phyloP scores from a whole-genome alignment of 2,888 invertebrate genomes.

The Yponomeuta evonymella region DNA sequence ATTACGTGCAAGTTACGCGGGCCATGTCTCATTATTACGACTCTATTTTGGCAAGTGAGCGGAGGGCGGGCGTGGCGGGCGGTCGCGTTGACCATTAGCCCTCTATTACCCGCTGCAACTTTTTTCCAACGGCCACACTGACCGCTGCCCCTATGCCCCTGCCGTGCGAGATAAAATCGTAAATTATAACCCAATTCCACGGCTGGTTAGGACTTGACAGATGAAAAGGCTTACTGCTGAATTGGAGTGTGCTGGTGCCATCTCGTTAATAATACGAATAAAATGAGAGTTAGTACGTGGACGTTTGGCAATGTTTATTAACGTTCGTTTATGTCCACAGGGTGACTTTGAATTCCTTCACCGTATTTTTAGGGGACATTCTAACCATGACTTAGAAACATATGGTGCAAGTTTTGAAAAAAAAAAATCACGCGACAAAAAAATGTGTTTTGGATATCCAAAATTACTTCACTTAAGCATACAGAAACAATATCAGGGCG shows the following conservation, averaged over 20 bases:
- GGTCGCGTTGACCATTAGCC: conserved; percentile 58
- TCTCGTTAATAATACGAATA: conserved; percentile 67
- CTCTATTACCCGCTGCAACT: conserved; percentile 49
- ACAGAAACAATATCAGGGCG: no score
- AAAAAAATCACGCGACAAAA: no score
- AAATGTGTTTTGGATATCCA: no score
- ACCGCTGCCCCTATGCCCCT: conserved; percentile 70
- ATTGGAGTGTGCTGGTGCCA: conserved; percentile 48
- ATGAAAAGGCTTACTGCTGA: conserved; percentile 71
- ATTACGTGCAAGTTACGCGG: conserved; percentile 65
- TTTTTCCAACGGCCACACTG: conserved; percentile 60
- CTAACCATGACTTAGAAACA: no score
- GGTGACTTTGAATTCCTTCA: no score
- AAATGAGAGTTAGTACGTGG: conserved; percentile 43
- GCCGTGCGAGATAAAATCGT: conserved; percentile 70
- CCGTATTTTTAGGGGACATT: no score
- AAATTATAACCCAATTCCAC: conserved; percentile 75
- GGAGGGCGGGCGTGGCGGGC: conserved; percentile 60
- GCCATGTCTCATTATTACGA: conserved; percentile 70
- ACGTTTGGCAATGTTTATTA: conserved; percentile 39
- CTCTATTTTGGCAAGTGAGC: conserved; percentile 74
- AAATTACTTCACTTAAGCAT: no score
- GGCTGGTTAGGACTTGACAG: conserved; percentile 71
- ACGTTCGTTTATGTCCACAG: conserved; percentile 32
- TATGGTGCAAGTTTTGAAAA: no score